Evolutionary conservation across 2,888 invertebrate genomes (phyloP), one percentile per base, ranked within the genome.

Genomic region (Matsumyia berberina): DNA sequence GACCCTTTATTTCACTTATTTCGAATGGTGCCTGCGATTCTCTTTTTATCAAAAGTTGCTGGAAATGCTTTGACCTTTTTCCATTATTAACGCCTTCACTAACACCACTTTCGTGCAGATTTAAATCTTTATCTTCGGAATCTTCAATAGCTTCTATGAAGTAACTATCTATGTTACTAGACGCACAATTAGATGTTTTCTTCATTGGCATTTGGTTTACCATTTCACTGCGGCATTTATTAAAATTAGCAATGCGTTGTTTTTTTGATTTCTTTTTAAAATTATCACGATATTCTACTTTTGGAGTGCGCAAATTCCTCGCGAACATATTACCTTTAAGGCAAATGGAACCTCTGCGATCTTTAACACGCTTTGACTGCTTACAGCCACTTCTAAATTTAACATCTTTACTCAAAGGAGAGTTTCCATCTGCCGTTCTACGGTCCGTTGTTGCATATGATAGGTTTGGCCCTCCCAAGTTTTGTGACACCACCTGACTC

Each of bases 1-100:
- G 67, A 12, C 46, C 35, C 5, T 79, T 85, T 9, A 89, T 73
- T 3, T 89, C 87, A 29, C 88, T 86, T 6, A 90, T 85, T 8
- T 88, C 87, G 49, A 91, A 91, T 0, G 91, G 91, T 3, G 91
- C 90, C 58, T 88, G 79, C 1, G 90, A 91, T 7, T 82, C 86
- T 42, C 87, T 91, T 57, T 88, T 86, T 35, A n/a, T 76, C 24
- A 90, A 79, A 2, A 91, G 53, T 44, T 89, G 77, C 76, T 90
- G 89, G 58, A 91, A 91, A 7, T 87, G 85, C 19, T 67, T 39
- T 31, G 51, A 78, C 17, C 35, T 66, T 8, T 60, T 35, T 17
- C 37, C 44, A 7, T 69, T 29, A 11, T 35, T 12, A 11, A 29
- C 19, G 6, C 57, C 73, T 7, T 62, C 62, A 15, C 33, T 64